Base-by-base conservation (phyloP, 2,113 vertebrate species). In the Ceratotherium simum region DNA sequence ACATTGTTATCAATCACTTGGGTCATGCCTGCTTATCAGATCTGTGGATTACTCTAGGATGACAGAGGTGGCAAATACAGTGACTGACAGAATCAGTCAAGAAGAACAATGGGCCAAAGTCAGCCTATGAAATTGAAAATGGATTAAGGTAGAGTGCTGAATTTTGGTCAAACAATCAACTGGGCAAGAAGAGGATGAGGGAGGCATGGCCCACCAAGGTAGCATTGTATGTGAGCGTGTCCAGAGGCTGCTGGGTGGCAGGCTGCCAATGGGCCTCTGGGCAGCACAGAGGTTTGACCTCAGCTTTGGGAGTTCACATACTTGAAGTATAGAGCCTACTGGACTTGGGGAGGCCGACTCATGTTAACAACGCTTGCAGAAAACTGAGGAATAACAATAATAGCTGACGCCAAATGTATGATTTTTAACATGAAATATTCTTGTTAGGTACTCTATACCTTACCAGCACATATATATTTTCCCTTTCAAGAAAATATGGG, bases 11-110 rank as follows among this genome's bases (percentile, higher is more conserved):
- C 95, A 51, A 75, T 95, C 76, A 70, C 36, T 62, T 10, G 23
- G 36, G 69, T 83, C 89, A 48, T 16, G 29, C 48, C 65, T 92
- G 87, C 75, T 95, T 94, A 94, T 96, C 86, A 90, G n/a, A 92
- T 88, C 25, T 92, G n/a, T 6, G 13, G 33, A 79, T 48, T 75
- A 54, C 23, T 93, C 10, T 87, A 83, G 73, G 72, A 69, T 97
- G 80, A 90, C 70, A 94, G 80, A 93, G 36, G 83, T 39, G 69
- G 70, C 11, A 80, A 36, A 70, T n/a, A 54, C 18, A 72, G 65
- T 75, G 73, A 90, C 80, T 89, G 89, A 67, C 48, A 64, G 64
- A 70, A 89, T 93, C 89, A 87, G 56, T 87, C 96, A 94, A 80
- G 79, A 96, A 94, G 84, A 96, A 90, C 51, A 86, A 83, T 90